phyloP scores from a whole-genome alignment of 2,888 invertebrate species.

The Achlya flavicornis region DNA sequence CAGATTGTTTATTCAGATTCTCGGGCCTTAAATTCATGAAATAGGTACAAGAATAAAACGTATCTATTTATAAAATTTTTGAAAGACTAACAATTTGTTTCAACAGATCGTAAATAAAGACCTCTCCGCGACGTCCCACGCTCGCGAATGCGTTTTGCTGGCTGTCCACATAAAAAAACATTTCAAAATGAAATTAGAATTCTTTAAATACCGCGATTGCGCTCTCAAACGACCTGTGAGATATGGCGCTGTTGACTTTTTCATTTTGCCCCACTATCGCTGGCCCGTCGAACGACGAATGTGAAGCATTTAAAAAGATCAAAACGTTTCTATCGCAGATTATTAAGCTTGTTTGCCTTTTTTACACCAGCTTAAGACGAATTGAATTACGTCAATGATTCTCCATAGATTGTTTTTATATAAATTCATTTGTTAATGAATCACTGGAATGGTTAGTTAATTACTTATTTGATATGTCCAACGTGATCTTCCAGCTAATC shows the following conservation, averaged over 20 bases:
- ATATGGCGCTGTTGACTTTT: constrained; percentile 50
- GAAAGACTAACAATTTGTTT: constrained; percentile 28
- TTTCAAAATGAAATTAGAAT: constrained; percentile 67
- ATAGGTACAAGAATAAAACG: constrained; percentile 20
- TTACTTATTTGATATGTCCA: background rate
- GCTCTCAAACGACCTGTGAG: constrained; percentile 49
- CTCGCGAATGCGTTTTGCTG: constrained; percentile 41
- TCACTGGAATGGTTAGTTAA: background rate
- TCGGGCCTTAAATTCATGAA: constrained; percentile 11
- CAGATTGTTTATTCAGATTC: constrained; percentile 21
- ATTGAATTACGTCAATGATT: background rate
- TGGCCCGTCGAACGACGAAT: constrained; percentile 29
- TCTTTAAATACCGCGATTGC: constrained; percentile 59
- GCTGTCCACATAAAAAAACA: constrained; percentile 19
- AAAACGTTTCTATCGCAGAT: constrained; percentile 19
- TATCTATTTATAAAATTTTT: constrained; percentile 25
- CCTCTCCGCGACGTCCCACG: constrained; percentile 52
- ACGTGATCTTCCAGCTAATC: background rate
- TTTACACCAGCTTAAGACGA: background rate
- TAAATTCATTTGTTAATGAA: background rate
- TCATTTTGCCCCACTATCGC: constrained; percentile 34
- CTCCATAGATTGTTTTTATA: background rate
- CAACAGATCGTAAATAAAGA: constrained; percentile 43
- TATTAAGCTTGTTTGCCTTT: constrained; percentile 29
- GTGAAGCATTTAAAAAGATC: constrained; percentile 33